Evolutionary conservation across 2,888 invertebrate species (phyloP).

Genomic region (Zygogramma bicolorata): DNA sequence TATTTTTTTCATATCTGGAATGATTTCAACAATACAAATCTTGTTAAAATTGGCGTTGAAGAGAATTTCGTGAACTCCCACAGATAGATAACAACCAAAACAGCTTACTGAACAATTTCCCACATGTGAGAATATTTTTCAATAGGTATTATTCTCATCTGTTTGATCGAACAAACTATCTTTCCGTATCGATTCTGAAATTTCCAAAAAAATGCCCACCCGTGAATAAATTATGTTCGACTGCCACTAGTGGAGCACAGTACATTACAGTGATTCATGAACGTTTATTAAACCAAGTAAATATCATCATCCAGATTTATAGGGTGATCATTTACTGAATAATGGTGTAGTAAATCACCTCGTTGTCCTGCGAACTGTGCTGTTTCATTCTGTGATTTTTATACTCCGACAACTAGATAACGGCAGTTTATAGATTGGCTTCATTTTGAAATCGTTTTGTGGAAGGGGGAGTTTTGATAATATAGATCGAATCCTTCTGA

Average conservation of each 20-base stretch:
- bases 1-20: too few species aligned
- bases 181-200: not conserved
- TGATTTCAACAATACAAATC: too few species aligned
- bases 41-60: too few species aligned
- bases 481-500: too few species aligned
- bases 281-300: constrained; percentile 10
- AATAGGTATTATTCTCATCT: too few species aligned
- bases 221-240: constrained; percentile 6
- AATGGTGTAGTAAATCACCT: constrained; percentile 11
- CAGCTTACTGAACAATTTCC: too few species aligned
- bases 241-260: not conserved
- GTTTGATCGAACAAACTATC: too few species aligned
- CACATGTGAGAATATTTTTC: too few species aligned
- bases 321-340: constrained; percentile 22
- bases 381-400: not conserved
- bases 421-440: not conserved
- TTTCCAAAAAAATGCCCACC: not conserved
- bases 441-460: not conserved
- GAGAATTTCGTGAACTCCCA: too few species aligned
- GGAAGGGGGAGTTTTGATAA: too few species aligned
- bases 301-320: constrained; percentile 28
- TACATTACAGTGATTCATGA: constrained; percentile 23
- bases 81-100: too few species aligned
- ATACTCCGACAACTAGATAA: not conserved
- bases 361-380: not conserved